Percentiles rank a stretch among this genome's conserved stretches.
phyloP scores from a whole-genome alignment of 2,797 vertebrate genomes.

The Triplophysa yarkandensis region DNA sequence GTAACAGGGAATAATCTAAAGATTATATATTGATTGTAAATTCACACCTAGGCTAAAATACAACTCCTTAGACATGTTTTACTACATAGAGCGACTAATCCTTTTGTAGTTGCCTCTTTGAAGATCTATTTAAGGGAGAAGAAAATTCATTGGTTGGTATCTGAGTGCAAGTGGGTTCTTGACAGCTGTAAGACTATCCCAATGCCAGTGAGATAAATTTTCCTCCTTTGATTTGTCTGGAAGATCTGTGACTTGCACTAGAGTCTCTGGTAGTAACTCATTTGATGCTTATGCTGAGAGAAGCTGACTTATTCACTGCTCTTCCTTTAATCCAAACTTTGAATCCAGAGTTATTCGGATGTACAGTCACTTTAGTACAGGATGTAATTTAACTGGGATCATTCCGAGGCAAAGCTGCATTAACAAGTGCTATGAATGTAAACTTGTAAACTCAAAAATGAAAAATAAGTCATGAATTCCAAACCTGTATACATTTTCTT shows the following conservation, averaged over 20 bases:
- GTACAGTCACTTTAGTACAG: no score
- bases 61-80: constrained; percentile 74
- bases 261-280: constrained; percentile 55
- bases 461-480: no score
- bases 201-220: constrained; percentile 79
- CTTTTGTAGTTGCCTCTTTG: constrained; percentile 87
- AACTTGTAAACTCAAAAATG: no score
- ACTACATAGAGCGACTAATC: constrained; percentile 81
- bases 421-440: background rate
- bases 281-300: background rate
- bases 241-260: constrained; percentile 72
- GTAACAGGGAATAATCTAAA: no score
- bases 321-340: background rate
- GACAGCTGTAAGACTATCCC: constrained; percentile 92
- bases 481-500: no score
- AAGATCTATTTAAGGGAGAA: constrained; percentile 86
- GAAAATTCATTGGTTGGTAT: constrained; percentile 78
- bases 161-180: constrained; percentile 76
- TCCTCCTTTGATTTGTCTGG: constrained; percentile 73
- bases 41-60: constrained; percentile 73
- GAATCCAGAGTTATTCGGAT: no score
- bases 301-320: background rate
- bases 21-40: no score
- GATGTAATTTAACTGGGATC: no score
- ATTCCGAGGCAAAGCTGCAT: no score